These are phyloP conservation scores for Dryobates pubescens DNA, from an alignment of 2,797 vertebrate genomes.

Conservation along the genomic window DNA sequence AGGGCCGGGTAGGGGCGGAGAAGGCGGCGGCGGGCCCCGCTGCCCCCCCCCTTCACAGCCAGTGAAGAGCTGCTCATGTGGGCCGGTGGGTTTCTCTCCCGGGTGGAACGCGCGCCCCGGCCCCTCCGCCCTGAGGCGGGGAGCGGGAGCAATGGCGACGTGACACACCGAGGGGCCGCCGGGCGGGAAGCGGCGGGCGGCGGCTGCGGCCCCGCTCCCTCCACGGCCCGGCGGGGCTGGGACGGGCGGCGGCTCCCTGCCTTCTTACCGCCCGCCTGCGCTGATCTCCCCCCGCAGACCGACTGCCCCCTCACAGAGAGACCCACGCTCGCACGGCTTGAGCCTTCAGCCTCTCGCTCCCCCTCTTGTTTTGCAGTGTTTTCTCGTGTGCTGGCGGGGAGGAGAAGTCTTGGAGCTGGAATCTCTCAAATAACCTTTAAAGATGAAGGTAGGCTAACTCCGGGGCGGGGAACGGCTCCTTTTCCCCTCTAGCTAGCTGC, in stretches of 20 bases:
- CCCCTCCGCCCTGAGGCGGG: constrained; percentile 78
- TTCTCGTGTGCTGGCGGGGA: constrained; percentile 28
- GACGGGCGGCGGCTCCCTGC: not conserved
- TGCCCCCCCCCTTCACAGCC: not conserved
- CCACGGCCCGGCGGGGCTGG: not conserved
- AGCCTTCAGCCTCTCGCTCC: not conserved
- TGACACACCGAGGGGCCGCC: constrained; percentile 82
- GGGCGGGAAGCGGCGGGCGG: constrained; percentile 31
- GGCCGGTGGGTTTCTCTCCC: not conserved
- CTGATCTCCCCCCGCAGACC: not conserved
- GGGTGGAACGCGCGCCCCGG: constrained; percentile 77
- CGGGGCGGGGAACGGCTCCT: not conserved
- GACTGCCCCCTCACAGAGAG: not conserved
- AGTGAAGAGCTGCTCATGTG: constrained; percentile 70
- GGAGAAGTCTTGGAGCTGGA: constrained; percentile 88
- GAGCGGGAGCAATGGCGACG: constrained; percentile 88
- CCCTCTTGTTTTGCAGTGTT: constrained; percentile 59
- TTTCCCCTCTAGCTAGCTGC: not conserved
- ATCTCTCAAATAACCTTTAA: constrained; percentile 87
- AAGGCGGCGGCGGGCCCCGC: constrained; percentile 14
- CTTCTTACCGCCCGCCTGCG: not conserved
- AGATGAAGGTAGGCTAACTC: constrained; percentile 90
- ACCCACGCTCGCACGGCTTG: not conserved
- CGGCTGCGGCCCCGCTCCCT: not conserved
- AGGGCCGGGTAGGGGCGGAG: not conserved